A percentile compares a stretch with the other conserved stretches of the same genome.
Conservation (phyloP, 2,113 vertebrate genomes). For the Zingel zingel region DNA sequence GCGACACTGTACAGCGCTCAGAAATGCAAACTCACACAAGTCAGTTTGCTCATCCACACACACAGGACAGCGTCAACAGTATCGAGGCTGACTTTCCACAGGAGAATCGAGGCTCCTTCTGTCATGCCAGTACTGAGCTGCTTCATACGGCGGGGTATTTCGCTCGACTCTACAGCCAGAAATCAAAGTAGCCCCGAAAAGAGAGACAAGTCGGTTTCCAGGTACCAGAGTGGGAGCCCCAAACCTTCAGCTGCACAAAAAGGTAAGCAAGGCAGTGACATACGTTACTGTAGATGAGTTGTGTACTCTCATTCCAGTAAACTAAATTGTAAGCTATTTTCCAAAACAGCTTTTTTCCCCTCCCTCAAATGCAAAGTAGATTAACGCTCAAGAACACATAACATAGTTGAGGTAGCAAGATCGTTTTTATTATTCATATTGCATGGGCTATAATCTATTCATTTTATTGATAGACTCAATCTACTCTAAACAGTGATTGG, state of each 20-base stretch:
- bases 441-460: background rate
- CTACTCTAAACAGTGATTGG: background rate
- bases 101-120: background rate
- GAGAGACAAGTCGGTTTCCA: slow-evolving; percentile 77
- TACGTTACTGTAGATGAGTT: too few relatives aligned
- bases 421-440: too few relatives aligned
- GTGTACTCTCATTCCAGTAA: background rate
- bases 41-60: slow-evolving; percentile 8
- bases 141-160: slow-evolving; percentile 24
- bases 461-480: background rate
- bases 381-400: background rate
- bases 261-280: slow-evolving; percentile 80
- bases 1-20: slow-evolving; percentile 32
- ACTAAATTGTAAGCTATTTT: background rate
- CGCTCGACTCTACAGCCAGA: slow-evolving; percentile 22
- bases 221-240: slow-evolving; percentile 58
- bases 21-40: slow-evolving; percentile 40
- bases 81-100: background rate
- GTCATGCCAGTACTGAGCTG: background rate
- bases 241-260: slow-evolving; percentile 84
- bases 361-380: background rate
- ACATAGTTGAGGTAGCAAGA: background rate
- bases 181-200: slow-evolving; percentile 76
- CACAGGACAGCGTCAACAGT: slow-evolving; percentile 7
- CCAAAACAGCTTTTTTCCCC: too few relatives aligned